Conservation (phyloP, 2,888 invertebrate species). For the Scaptomyza cyrtandrae region DNA sequence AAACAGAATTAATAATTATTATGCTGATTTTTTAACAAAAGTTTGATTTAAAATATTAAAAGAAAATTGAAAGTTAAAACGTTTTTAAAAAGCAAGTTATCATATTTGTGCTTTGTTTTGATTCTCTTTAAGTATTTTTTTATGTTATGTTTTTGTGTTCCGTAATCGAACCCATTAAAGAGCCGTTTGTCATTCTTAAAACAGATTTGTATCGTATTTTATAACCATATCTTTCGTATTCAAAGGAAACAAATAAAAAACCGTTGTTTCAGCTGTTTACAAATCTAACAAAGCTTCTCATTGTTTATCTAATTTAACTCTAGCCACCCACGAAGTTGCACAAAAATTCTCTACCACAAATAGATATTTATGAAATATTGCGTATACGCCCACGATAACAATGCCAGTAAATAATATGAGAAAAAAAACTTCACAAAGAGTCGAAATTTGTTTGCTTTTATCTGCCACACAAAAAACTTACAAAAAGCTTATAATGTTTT, state of each 20-base stretch:
- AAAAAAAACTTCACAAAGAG: conserved; percentile 59
- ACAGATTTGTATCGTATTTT: not conserved
- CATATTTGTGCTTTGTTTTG: not conserved
- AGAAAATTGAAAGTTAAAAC: no score
- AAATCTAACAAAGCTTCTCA: conserved; percentile 6
- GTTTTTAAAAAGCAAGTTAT: no score
- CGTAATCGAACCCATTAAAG: not conserved
- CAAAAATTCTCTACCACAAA: conserved; percentile 29
- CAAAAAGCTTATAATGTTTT: conserved; percentile 44
- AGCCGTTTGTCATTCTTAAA: not conserved
- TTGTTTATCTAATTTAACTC: conserved; percentile 30
- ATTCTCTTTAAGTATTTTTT: not conserved
- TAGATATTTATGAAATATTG: conserved; percentile 65
- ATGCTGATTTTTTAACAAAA: no score
- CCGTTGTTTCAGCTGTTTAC: conserved; percentile 4
- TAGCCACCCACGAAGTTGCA: conserved; percentile 48
- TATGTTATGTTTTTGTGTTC: not conserved
- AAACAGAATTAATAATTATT: no score
- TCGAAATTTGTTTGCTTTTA: conserved; percentile 66
- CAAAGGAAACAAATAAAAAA: not conserved
- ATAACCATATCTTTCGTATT: not conserved
- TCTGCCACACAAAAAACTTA: conserved; percentile 51
- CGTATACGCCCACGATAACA: conserved; percentile 71
- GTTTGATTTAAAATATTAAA: no score
- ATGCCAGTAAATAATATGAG: conserved; percentile 57